Evolutionary conservation across 2,888 invertebrate species (phyloP).

Genomic region (Rhimphoctona megacephalus): DNA sequence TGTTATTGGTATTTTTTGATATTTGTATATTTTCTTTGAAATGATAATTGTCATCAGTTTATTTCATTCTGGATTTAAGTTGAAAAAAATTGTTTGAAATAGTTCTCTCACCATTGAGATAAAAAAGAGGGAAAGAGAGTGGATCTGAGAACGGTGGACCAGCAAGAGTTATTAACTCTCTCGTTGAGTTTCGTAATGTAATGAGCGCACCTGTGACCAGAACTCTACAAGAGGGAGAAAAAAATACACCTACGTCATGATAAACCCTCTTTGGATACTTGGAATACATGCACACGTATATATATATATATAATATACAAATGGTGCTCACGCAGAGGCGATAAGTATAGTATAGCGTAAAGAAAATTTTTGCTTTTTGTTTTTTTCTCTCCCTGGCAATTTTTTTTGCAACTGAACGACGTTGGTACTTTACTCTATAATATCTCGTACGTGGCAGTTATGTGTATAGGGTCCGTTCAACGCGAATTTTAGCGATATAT

Average conservation of each 20-base stretch:
- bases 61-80: neutral
- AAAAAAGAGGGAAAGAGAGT: slow-evolving; percentile 27
- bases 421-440: slow-evolving; percentile 40
- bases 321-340: slow-evolving; percentile 64
- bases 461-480: neutral
- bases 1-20: neutral
- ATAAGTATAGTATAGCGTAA: slow-evolving; percentile 65
- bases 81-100: neutral
- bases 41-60: neutral
- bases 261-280: slow-evolving; percentile 30
- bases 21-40: neutral
- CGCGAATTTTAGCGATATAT: neutral
- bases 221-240: slow-evolving; percentile 33
- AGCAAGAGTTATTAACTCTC: slow-evolving; percentile 43
- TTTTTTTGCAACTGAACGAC: slow-evolving; percentile 41
- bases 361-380: slow-evolving; percentile 48
- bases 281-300: neutral
- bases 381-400: slow-evolving; percentile 31
- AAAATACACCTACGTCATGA: slow-evolving; percentile 54
- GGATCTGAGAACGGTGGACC: slow-evolving; percentile 37
- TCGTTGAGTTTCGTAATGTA: slow-evolving; percentile 60
- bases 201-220: slow-evolving; percentile 63
- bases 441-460: slow-evolving; percentile 42
- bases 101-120: neutral
- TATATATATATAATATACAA: slow-evolving; percentile 44